A percentile compares a stretch with the other conserved stretches of the same genome.
phyloP scores from a whole-genome alignment of 1,140 invertebrate genomes.

The Drosophila willistoni region DNA sequence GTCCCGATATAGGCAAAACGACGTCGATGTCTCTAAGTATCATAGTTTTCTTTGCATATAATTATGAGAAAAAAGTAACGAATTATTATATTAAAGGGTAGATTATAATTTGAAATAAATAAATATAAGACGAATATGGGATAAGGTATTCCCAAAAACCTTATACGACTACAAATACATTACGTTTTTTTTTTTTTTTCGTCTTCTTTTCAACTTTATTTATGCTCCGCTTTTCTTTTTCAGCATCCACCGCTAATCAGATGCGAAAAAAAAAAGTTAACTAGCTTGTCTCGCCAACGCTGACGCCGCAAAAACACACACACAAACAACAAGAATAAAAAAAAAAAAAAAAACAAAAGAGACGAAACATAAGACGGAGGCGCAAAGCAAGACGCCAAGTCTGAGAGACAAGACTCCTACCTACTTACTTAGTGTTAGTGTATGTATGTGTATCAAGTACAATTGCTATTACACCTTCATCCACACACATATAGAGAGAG shows the following conservation, averaged over 20 bases:
- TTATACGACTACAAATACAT: constrained; percentile 36
- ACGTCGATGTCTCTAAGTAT: not conserved
- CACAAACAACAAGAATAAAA: constrained; percentile 43
- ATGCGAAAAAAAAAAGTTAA: constrained; percentile 44
- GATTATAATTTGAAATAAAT: not conserved
- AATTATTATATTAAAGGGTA: not conserved
- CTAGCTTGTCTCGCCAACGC: constrained; percentile 66
- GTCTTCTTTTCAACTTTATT: constrained; percentile 18
- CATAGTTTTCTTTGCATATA: constrained; percentile 22
- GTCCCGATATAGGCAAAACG: constrained; percentile 3
- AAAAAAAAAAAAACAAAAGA: constrained; percentile 30
- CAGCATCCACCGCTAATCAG: constrained; percentile 44
- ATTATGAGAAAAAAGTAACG: constrained; percentile 12
- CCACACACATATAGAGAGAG: not conserved
- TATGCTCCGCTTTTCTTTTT: constrained; percentile 40
- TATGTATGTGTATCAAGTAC: constrained; percentile 30
- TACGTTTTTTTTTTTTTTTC: not conserved
- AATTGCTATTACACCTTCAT: constrained; percentile 62
- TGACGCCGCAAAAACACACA: constrained; percentile 62
- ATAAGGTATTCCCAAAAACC: constrained; percentile 2
- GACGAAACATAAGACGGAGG: constrained; percentile 31
- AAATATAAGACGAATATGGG: too few relatives aligned
- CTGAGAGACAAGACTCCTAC: constrained; percentile 9
- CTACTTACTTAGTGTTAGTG: not conserved
- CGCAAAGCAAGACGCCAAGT: constrained; percentile 12